These are phyloP conservation scores for Stictocephala bisonia DNA, from an alignment of 2,888 invertebrate species.

Conservation along the genomic window DNA sequence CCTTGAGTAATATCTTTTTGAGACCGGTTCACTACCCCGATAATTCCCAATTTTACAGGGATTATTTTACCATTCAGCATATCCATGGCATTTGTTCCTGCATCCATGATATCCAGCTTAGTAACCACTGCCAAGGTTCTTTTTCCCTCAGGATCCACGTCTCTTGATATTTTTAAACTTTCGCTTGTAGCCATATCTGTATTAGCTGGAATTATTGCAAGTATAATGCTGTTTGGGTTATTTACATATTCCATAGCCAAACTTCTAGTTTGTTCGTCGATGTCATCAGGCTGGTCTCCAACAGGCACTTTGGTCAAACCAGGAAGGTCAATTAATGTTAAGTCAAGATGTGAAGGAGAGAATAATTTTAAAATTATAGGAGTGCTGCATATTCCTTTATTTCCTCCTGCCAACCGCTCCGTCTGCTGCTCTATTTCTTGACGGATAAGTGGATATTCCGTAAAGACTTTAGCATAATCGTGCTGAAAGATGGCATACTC, in stretches of 20 bases:
- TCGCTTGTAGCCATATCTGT: constrained; percentile 75
- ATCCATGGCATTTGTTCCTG: constrained; percentile 74
- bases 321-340: constrained; percentile 73
- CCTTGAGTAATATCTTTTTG: constrained; percentile 69
- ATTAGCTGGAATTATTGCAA: constrained; percentile 73
- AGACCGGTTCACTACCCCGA: constrained; percentile 74
- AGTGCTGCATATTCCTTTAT: constrained; percentile 69
- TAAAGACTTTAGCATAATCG: constrained; percentile 69
- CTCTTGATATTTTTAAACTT: constrained; percentile 71
- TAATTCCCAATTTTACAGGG: constrained; percentile 73
- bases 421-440: constrained; percentile 72
- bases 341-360: constrained; percentile 69
- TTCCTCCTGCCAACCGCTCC: constrained; percentile 69
- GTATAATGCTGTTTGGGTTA: constrained; percentile 72
- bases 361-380: constrained; percentile 72
- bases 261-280: constrained; percentile 69
- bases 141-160: constrained; percentile 70
- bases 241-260: constrained; percentile 69
- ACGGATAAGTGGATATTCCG: constrained; percentile 70
- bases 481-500: constrained; percentile 74
- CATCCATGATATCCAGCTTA: constrained; percentile 76
- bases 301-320: constrained; percentile 74
- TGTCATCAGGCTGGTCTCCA: constrained; percentile 73
- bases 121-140: constrained; percentile 73
- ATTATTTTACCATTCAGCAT: constrained; percentile 72